Percentiles rank a stretch among this genome's conserved stretches.
Conservation (phyloP, 2,797 vertebrate genomes). For the Ambastaia sidthimunki region DNA sequence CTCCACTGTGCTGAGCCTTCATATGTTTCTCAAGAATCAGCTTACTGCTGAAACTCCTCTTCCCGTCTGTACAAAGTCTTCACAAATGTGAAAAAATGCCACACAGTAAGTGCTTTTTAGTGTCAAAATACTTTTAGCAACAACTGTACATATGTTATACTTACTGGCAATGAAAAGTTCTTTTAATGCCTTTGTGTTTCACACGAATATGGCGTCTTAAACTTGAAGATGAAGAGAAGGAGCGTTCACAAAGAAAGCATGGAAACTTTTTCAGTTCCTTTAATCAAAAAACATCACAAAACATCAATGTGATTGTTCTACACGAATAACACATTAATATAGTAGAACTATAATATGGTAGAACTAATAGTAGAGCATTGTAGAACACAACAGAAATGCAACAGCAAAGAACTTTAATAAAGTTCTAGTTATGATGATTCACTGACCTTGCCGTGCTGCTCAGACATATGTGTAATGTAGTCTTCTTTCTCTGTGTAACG, state of each 20-base stretch:
- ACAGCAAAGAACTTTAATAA: too few relatives aligned
- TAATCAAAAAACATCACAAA: conserved; percentile 1
- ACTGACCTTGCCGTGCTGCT: conserved; percentile 88
- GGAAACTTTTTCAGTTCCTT: conserved; percentile 93
- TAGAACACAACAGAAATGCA: too few relatives aligned
- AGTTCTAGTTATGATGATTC: neutral
- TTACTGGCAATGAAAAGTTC: conserved; percentile 90
- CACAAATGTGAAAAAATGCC: conserved; percentile 23
- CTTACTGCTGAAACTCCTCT: conserved; percentile 91
- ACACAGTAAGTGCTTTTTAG: neutral
- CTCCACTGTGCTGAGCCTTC: conserved; percentile 79
- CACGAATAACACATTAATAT: neutral
- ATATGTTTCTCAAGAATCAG: conserved; percentile 91
- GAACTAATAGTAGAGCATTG: too few relatives aligned
- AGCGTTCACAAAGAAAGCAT: conserved; percentile 90
- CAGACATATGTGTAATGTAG: conserved; percentile 90
- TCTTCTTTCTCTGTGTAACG: conserved; percentile 86
- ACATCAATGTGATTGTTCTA: neutral
- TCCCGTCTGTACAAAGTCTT: conserved; percentile 87
- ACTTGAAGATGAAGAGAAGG: conserved; percentile 93
- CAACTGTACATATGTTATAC: conserved; percentile 42
- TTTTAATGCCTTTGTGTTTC: conserved; percentile 88
- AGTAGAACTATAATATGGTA: too few relatives aligned
- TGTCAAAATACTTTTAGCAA: neutral
- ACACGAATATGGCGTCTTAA: conserved; percentile 90